Percentiles rank a stretch among this genome's conserved stretches.
These are phyloP conservation scores for Leptarthrus brevirostris DNA, from an alignment of 2,888 invertebrate genomes.

Conservation along the genomic window DNA sequence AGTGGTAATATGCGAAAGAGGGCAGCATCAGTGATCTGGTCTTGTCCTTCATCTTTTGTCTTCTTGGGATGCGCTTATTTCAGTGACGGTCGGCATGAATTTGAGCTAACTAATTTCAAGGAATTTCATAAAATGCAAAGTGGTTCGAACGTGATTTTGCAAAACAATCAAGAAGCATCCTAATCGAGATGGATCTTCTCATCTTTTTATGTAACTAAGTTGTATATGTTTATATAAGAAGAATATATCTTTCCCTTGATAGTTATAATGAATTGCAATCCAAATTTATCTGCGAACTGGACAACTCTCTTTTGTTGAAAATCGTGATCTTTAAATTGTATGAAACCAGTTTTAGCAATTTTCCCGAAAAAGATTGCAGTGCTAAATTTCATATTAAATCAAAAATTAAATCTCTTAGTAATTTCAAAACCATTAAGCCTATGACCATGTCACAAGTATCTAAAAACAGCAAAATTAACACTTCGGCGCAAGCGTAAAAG, in stretches of 20 bases:
- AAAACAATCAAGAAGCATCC: conserved; percentile 3
- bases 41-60: conserved; percentile 32
- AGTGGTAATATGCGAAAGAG: conserved; percentile 3
- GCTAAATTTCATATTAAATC: no score
- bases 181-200: conserved; percentile 37
- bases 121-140: not conserved
- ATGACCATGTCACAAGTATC: no score
- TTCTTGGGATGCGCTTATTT: conserved; percentile 10
- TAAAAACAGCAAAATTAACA: not conserved
- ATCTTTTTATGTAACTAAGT: not conserved
- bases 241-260: no score
- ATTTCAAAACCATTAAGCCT: no score
- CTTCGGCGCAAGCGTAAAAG: not conserved
- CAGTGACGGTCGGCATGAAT: not conserved
- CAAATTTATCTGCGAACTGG: no score
- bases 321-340: no score
- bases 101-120: conserved; percentile 25
- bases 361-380: no score
- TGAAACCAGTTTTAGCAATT: no score
- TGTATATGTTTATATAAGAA: no score
- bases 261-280: no score
- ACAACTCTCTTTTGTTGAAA: no score
- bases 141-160: not conserved
- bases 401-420: no score
- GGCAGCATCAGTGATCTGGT: conserved; percentile 43